These are phyloP conservation scores for Pipistrellus pipistrellus DNA, from an alignment of 2,797 vertebrate species.

Conservation along the genomic window DNA sequence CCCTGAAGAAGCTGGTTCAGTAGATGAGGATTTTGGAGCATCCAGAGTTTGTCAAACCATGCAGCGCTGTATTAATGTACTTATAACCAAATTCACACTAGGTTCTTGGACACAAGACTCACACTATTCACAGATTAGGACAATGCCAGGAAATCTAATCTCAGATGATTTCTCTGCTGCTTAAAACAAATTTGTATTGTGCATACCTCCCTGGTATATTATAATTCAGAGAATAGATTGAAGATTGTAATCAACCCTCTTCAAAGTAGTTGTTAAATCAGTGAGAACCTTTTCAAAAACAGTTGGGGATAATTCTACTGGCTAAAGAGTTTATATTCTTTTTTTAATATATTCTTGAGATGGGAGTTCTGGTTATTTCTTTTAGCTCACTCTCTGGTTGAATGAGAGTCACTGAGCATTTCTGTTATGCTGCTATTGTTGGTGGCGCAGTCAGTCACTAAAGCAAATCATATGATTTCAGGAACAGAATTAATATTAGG, in stretches of 20 bases:
- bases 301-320: neutral
- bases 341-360: neutral
- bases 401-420: neutral
- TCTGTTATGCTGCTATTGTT: neutral
- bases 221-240: constrained; percentile 28
- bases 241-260: neutral
- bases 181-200: constrained; percentile 37
- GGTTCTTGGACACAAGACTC: neutral
- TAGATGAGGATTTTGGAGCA: neutral
- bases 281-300: constrained; percentile 27
- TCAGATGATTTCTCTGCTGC: constrained; percentile 9
- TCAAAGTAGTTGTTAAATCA: constrained; percentile 1
- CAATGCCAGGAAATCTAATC: constrained; percentile 34
- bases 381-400: constrained; percentile 10
- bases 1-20: neutral
- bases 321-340: constrained; percentile 10
- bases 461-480: neutral
- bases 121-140: neutral
- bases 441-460: neutral
- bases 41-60: neutral
- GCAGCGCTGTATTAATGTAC: neutral
- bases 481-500: neutral
- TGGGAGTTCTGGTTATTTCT: neutral
- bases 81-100: constrained; percentile 13
- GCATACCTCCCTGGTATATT: neutral